Evolutionary conservation across 2,797 vertebrate species (phyloP).

Genomic region (Setipinna tenuifilis): DNA sequence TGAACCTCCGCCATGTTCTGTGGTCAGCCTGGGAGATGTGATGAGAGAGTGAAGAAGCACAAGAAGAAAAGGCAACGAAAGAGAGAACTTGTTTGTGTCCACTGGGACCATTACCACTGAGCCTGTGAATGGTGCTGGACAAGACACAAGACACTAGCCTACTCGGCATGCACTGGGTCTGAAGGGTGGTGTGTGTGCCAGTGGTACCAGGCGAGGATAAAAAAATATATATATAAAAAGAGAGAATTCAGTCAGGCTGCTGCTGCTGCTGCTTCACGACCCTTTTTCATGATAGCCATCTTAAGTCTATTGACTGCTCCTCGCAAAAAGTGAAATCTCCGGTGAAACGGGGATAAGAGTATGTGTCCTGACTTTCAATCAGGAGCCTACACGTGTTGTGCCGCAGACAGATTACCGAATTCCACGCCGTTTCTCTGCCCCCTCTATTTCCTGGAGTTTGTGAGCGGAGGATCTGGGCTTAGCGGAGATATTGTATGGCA

Average conservation of each 20-base stretch:
- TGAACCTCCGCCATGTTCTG: not conserved
- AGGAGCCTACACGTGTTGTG: not conserved
- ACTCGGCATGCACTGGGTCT: not conserved
- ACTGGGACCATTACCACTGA: not conserved
- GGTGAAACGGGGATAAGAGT: not conserved
- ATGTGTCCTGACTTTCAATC: not conserved
- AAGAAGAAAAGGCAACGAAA: not conserved
- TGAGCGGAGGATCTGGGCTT: constrained; percentile 39
- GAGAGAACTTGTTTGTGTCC: constrained; percentile 11
- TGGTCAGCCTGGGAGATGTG: constrained; percentile 15
- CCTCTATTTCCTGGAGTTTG: not conserved
- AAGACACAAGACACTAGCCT: not conserved
- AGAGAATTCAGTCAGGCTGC: too few relatives aligned
- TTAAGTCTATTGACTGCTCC: constrained; percentile 4
- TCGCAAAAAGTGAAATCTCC: not conserved
- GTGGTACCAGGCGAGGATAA: not conserved
- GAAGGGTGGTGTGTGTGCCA: not conserved
- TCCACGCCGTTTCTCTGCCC: not conserved
- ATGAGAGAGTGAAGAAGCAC: constrained; percentile 10
- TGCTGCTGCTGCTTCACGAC: not conserved
- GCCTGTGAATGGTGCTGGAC: not conserved
- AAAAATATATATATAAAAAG: not conserved
- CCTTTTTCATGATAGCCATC: not conserved
- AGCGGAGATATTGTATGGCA: constrained; percentile 41
- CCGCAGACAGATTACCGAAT: not conserved